phyloP scores from a whole-genome alignment of 2,113 vertebrate genomes.

The Struthidea cinerea region DNA sequence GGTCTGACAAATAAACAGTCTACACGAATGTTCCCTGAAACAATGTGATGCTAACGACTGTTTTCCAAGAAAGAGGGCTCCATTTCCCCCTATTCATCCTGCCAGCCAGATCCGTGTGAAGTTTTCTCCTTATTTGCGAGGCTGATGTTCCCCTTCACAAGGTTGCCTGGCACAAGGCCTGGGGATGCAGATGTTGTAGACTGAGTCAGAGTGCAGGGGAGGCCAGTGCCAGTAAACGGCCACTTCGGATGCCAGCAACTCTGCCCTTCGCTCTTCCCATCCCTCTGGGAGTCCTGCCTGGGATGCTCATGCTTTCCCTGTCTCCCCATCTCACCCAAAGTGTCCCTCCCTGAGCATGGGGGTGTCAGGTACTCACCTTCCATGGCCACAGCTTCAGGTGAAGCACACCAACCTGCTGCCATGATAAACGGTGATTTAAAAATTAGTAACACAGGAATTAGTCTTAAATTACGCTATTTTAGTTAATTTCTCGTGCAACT shows the following conservation, averaged over 20 bases:
- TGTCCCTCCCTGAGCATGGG: too few relatives aligned
- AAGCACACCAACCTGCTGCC: neutral
- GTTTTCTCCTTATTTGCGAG: accelerated
- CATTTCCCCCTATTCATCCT: neutral
- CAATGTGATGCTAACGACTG: neutral
- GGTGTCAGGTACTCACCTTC: neutral
- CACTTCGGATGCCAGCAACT: accelerated
- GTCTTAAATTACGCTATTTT: neutral
- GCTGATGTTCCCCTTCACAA: neutral
- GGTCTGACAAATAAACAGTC: neutral
- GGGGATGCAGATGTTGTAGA: accelerated
- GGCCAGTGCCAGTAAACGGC: neutral
- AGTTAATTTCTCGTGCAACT: neutral
- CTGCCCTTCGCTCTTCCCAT: neutral
- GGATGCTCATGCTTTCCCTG: neutral
- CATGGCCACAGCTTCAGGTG: neutral
- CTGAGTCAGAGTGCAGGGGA: neutral
- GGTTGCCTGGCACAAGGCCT: neutral
- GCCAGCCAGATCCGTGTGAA: neutral
- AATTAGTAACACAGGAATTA: neutral
- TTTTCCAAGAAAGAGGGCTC: neutral
- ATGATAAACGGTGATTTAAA: neutral
- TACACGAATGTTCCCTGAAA: neutral
- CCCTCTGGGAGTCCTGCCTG: neutral
- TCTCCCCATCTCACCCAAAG: neutral